Evolutionary conservation across 2,113 vertebrate species (phyloP).

Genomic region (Tenebrosternarchus preto): DNA sequence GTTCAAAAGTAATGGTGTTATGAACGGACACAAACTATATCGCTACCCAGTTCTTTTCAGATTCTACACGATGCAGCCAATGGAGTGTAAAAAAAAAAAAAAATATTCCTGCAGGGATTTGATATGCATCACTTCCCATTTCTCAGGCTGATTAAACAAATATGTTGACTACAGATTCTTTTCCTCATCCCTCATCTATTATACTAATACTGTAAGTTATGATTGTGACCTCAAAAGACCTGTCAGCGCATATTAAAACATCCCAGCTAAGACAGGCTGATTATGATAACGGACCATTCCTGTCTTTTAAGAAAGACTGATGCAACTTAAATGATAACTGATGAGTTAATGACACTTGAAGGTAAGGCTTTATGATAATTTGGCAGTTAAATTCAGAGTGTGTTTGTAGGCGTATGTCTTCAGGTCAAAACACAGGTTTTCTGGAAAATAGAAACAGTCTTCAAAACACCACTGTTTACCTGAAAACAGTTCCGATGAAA

Average conservation of each 20-base stretch:
- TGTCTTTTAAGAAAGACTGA: too few relatives aligned
- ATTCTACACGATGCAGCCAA: not conserved
- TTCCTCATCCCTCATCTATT: not conserved
- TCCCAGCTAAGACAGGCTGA: not conserved
- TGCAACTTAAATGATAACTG: not conserved
- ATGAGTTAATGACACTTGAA: not conserved
- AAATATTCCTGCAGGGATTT: slow-evolving; percentile 9
- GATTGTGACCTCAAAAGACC: not conserved
- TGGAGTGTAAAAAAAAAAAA: not conserved
- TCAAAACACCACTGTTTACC: not conserved
- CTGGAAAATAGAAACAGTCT: not conserved
- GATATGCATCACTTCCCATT: slow-evolving; percentile 3
- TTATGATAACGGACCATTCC: too few relatives aligned
- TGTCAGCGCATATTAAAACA: not conserved
- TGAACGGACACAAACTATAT: not conserved
- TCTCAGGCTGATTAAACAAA: slow-evolving; percentile 1
- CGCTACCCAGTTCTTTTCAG: not conserved
- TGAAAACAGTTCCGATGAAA: not conserved
- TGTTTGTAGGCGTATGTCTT: not conserved
- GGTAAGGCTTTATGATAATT: slow-evolving; percentile 11
- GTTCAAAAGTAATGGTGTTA: too few relatives aligned
- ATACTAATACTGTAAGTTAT: too few relatives aligned
- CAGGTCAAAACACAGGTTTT: not conserved
- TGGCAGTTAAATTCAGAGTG: slow-evolving; percentile 24
- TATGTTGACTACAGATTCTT: not conserved